phyloP scores from a whole-genome alignment of 2,113 vertebrate species.

The Scatophagus argus region DNA sequence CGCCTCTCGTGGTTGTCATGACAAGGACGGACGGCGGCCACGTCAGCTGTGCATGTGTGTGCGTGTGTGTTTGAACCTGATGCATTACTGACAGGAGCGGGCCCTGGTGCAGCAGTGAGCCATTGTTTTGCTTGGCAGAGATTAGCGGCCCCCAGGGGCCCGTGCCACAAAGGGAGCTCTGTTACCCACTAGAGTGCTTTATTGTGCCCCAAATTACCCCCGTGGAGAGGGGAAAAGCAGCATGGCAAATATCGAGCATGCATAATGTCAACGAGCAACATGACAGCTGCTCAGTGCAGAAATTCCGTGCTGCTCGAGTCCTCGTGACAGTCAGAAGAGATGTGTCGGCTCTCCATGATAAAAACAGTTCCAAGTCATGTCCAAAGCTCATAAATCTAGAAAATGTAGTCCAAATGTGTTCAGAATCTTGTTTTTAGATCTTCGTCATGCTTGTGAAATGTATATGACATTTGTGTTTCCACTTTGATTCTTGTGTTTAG shows the following conservation, averaged over 20 bases:
- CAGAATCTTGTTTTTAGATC: neutral
- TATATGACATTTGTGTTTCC: slow-evolving; percentile 22
- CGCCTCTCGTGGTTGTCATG: slow-evolving; percentile 79
- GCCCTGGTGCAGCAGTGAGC: slow-evolving; percentile 87
- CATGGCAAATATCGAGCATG: slow-evolving; percentile 93
- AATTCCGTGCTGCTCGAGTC: slow-evolving; percentile 72
- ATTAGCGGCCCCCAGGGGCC: slow-evolving; percentile 91
- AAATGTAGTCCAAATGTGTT: neutral
- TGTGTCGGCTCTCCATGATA: neutral
- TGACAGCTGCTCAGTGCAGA: slow-evolving; percentile 92
- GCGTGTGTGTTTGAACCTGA: slow-evolving; percentile 80
- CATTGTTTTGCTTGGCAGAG: slow-evolving; percentile 96
- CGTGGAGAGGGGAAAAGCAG: slow-evolving; percentile 87
- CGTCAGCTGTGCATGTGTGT: slow-evolving; percentile 5
- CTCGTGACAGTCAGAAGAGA: slow-evolving; percentile 66
- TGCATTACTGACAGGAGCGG: slow-evolving; percentile 88
- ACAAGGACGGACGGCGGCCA: slow-evolving; percentile 39
- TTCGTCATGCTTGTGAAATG: slow-evolving; percentile 16
- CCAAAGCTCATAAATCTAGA: slow-evolving; percentile 13
- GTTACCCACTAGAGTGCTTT: slow-evolving; percentile 92
- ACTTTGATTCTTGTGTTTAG: slow-evolving; percentile 9
- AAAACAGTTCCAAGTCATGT: slow-evolving; percentile 2
- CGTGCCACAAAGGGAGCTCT: slow-evolving; percentile 94
- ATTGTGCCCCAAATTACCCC: slow-evolving; percentile 95
- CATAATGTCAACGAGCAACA: slow-evolving; percentile 88